Percentiles rank a stretch among this genome's conserved stretches.
These are phyloP conservation scores for Cairina moschata DNA, from an alignment of 2,113 vertebrate genomes.

Conservation along the genomic window DNA sequence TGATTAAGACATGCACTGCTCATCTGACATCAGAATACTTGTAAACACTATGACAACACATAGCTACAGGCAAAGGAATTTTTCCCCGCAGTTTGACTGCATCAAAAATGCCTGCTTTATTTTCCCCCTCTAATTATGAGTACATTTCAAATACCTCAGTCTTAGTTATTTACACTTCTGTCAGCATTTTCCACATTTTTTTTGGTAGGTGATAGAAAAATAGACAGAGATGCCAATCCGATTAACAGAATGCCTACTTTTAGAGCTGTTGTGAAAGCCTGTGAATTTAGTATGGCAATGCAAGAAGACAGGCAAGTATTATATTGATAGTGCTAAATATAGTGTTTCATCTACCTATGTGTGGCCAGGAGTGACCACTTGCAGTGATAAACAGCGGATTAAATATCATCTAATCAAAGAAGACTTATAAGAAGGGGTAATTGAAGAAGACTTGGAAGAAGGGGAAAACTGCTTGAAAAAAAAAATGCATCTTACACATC, in stretches of 20 bases:
- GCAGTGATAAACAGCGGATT: not conserved
- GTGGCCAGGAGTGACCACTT: not conserved
- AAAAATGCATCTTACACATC: not conserved
- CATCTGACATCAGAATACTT: not conserved
- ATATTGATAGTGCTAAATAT: not conserved
- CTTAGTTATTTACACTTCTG: not conserved
- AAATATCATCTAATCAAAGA: not conserved
- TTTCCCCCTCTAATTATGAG: too few relatives aligned
- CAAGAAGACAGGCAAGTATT: not conserved
- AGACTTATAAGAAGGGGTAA: not conserved
- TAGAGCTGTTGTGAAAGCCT: not conserved
- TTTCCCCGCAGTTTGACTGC: not conserved
- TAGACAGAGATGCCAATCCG: not conserved
- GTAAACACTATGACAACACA: not conserved
- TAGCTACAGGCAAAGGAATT: not conserved
- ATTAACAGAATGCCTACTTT: not conserved
- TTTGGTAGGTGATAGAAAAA: not conserved
- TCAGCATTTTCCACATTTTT: not conserved
- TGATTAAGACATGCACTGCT: not conserved
- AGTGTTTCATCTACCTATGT: not conserved
- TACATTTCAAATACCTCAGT: not conserved
- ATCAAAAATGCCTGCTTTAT: too few relatives aligned
- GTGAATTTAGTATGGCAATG: not conserved
- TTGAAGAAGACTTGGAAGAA: not conserved
- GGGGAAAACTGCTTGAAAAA: not conserved